Base-by-base conservation (phyloP, 53 echinoderm and acorn worm genomes). In the Patiria pectinifera region DNA sequence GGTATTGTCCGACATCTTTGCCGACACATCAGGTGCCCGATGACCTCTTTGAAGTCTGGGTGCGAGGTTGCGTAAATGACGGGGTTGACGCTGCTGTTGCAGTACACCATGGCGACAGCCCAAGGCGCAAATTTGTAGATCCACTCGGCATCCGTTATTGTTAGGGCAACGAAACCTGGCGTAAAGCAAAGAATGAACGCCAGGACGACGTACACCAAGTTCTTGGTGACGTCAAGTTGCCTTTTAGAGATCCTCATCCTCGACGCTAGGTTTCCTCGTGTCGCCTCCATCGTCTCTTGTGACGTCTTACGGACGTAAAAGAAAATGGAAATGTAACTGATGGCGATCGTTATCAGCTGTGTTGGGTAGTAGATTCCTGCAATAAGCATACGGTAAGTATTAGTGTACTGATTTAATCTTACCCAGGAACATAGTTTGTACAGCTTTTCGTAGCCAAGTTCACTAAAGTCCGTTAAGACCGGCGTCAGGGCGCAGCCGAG, bases 401-500 rank as follows among this genome's bases (percentile, higher is more conserved):
- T 35, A 35, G 69, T 80, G 66, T 0, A 63, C 21, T 3, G 90
- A 80, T 15, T 90, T 78, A 35, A 35, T 35, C 35, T 3, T 24
- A 76, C 14, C 89, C 89, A 89, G 19, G 78, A 79, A 63, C 89
- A 89, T 45, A 11, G 18, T 2, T 45, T 10, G 79, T 79, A 89
- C 0, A 79, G 11, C 18, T 78, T 78, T 16, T 91, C 85, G 87
- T 91, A 91, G 62, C 94, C 94, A 6, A 91, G 70, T 10, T 62
- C 61, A 18, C 91, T 91, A 26, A 91, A 48, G 24, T 86, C 83
- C 1, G 89, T 89, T 12, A 91, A 81, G 15, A 86, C 82, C 16
- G 94, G 94, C 1, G 80, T 23, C 83, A 94, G 45, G 87, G 91
- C 87, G 48, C 81, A 72, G 46, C 86, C 81, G 76, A 91, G 89